These are phyloP conservation scores for Hydrochoerus hydrochaeris DNA, from an alignment of 2,113 vertebrate genomes.

Conservation along the genomic window DNA sequence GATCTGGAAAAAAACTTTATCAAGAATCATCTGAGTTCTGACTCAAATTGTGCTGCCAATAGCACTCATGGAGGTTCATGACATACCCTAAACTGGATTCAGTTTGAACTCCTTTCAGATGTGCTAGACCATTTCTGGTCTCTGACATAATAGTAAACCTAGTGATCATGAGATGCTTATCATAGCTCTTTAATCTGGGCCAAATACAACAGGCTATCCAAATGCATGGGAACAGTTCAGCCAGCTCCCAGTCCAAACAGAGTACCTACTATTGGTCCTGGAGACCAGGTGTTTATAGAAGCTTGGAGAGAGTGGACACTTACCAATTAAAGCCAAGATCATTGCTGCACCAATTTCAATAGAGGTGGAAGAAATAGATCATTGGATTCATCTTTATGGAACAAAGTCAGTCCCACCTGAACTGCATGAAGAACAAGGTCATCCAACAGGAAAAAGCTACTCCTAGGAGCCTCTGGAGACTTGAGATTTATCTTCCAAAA, in stretches of 20 bases:
- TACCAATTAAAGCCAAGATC: background rate
- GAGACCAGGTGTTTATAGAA: background rate
- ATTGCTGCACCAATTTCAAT: background rate
- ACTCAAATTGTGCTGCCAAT: background rate
- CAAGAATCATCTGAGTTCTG: background rate
- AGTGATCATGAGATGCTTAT: background rate
- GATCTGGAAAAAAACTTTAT: background rate
- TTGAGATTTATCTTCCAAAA: background rate
- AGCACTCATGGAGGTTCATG: background rate
- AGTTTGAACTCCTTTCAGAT: background rate
- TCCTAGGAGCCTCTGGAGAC: background rate
- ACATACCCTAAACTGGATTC: background rate
- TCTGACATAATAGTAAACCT: background rate
- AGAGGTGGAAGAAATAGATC: background rate
- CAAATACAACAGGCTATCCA: background rate
- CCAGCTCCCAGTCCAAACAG: background rate
- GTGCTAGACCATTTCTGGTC: background rate
- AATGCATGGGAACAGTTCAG: background rate
- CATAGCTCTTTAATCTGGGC: background rate
- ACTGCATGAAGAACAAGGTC: background rate
- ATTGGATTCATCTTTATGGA: background rate
- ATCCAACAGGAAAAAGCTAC: background rate
- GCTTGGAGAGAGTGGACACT: background rate
- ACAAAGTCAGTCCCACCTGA: background rate
- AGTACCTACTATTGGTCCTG: background rate